phyloP scores from a whole-genome alignment of 2,113 vertebrate species.

The Aythya baeri region DNA sequence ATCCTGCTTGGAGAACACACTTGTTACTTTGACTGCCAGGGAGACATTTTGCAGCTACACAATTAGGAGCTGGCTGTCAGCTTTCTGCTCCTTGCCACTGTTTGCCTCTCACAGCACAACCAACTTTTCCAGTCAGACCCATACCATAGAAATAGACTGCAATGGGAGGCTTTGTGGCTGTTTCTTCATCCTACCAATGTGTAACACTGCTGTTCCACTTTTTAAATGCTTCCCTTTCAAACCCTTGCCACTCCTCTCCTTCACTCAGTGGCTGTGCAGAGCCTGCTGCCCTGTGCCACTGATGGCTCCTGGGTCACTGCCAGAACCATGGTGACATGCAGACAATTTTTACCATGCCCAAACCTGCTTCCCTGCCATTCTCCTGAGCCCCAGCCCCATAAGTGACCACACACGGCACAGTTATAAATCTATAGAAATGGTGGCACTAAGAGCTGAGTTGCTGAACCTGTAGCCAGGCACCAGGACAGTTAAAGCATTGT shows the following conservation, averaged over 20 bases:
- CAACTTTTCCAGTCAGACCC: not conserved
- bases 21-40: not conserved
- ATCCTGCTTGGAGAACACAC: not conserved
- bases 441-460: rapidly evolving
- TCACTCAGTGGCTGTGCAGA: not conserved
- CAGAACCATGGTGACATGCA: not conserved
- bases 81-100: not conserved
- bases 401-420: not conserved
- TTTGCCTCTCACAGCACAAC: not conserved
- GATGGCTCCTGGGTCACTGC: not conserved
- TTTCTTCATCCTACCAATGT: not conserved
- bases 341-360: not conserved
- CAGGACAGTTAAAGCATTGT: not conserved
- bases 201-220: not conserved
- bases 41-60: not conserved
- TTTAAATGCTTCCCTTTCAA: not conserved
- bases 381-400: not conserved
- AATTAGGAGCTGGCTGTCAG: not conserved
- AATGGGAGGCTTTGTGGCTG: not conserved
- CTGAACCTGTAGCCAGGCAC: not conserved
- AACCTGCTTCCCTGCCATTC: not conserved
- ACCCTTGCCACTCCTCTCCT: not conserved
- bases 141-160: not conserved
- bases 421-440: not conserved
- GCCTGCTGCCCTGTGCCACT: not conserved